Conservation (phyloP, 2,888 invertebrate species). For the Leucania comma region DNA sequence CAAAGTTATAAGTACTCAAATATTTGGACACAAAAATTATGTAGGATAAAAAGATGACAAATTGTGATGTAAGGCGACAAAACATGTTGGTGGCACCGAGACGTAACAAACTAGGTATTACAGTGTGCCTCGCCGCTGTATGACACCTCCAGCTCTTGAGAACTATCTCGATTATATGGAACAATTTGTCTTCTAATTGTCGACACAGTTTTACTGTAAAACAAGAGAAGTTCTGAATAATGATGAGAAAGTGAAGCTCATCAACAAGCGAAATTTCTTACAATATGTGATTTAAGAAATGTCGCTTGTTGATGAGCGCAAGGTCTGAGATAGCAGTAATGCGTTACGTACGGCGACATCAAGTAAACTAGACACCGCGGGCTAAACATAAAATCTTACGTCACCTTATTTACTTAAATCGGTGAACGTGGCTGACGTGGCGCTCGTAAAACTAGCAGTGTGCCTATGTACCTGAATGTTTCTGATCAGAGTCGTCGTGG, state of each 20-base stretch:
- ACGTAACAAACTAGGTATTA: not conserved
- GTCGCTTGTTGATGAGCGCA: not conserved
- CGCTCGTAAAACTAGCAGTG: conserved; percentile 3
- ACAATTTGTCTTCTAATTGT: conserved; percentile 1
- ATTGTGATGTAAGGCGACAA: conserved; percentile 15
- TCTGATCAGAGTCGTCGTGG: conserved; percentile 12
- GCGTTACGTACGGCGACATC: conserved; percentile 6
- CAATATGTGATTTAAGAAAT: no score
- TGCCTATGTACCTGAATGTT: not conserved
- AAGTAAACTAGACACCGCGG: not conserved
- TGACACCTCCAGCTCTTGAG: not conserved
- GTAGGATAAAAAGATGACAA: conserved; percentile 12
- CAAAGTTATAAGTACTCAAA: no score
- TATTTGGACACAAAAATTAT: conserved; percentile 15
- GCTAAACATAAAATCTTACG: conserved; percentile 15
- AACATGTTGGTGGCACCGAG: conserved; percentile 2
- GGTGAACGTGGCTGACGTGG: not conserved
- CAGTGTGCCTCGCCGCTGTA: not conserved
- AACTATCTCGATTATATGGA: not conserved
- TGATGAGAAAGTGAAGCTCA: not conserved
- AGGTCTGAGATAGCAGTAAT: not conserved
- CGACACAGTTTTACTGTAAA: not conserved
- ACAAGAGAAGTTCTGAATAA: not conserved
- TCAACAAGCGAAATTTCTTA: no score
- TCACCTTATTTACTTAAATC: conserved; percentile 10